Base-by-base conservation (phyloP, 2,888 invertebrate genomes). In the Standfussiana lucernea region DNA sequence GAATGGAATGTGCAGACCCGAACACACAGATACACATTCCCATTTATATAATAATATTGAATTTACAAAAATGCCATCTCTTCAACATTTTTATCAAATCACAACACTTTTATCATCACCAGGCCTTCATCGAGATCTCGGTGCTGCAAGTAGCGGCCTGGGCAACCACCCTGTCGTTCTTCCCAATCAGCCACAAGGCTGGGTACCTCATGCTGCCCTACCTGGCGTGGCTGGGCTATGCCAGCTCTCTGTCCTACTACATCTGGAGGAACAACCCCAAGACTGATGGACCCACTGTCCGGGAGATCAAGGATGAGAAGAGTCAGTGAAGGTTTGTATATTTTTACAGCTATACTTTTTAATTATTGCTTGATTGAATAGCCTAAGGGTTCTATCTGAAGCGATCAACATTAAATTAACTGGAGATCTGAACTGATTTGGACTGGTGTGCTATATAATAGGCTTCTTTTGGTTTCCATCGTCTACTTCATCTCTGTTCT, bases 41-140 rank as follows among this genome's bases (percentile, higher is more conserved):
- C 42, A 42, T 42, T 42, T 15, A 2, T 11, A 11, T 42, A 42
- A 42, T 42, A 13, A 42, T n/a, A 42, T 42, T 42, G 13, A 13
- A 42, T 42, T 13, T 13, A 3, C 42, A 42, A 13, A 2, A n/a
- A 53, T 53, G 53, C 21, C 32, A 21, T 61, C 10, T 35, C 21
- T n/a, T 53, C n/a, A n/a, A 53, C 13, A 53, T 53, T 13, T 53
- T 24, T 53, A n/a, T 53, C 4, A n/a, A 53, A 53, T n/a, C 11
- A 53, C 53, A 53, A 53, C n/a, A 5, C 6, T 47, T 66, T 37
- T 40, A 0, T n/a, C 1, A 10, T 37, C 37, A 4, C 0, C 92
- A 96, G 96, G 96, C 96, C 0, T 92, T 95, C 65, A 95, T 96
- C 47, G 95, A 95, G 77, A 95, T 96, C 84, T 89, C 93, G 1